A percentile compares a stretch with the other conserved stretches of the same genome.
Evolutionary conservation across 1,140 invertebrate species (phyloP).

Genomic region (Drosophila fuyamai): DNA sequence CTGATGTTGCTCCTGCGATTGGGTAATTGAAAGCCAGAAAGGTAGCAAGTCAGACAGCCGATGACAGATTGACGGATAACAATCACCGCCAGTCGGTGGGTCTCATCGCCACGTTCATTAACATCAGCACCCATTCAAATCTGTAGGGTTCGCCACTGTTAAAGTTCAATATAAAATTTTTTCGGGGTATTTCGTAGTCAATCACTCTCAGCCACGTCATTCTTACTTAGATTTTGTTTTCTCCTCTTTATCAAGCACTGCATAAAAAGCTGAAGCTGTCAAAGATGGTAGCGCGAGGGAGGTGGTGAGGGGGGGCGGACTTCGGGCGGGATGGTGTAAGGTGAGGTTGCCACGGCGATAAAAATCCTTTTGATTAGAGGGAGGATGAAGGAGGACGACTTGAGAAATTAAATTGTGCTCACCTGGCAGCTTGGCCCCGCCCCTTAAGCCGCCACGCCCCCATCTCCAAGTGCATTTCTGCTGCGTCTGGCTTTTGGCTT

Average conservation of each 20-base stretch:
- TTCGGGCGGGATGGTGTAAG: constrained; percentile 2
- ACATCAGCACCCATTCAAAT: constrained; percentile 9
- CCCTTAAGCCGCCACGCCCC: constrained; percentile 3
- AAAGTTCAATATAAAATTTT: constrained; percentile 26
- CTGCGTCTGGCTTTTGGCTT: constrained; percentile 60
- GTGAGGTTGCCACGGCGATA: constrained; percentile 63
- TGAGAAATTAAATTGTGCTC: constrained; percentile 83
- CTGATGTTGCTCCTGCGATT: not conserved
- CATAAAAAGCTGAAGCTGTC: constrained; percentile 58
- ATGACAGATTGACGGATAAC: constrained; percentile 41
- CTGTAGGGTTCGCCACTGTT: constrained; percentile 3
- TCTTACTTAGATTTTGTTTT: constrained; percentile 27
- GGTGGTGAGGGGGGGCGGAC: not conserved
- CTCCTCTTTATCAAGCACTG: constrained; percentile 41
- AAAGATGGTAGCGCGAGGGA: constrained; percentile 7
- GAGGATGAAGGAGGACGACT: constrained; percentile 31
- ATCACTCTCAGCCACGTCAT: constrained; percentile 33
- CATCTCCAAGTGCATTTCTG: constrained; percentile 54
- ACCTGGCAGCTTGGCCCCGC: constrained; percentile 59
- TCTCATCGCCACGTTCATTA: constrained; percentile 28
- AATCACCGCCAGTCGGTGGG: constrained; percentile 13
- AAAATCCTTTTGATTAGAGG: constrained; percentile 81
- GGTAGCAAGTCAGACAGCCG: constrained; percentile 26
- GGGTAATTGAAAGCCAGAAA: constrained; percentile 8
- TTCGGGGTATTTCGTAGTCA: constrained; percentile 44